Base-by-base conservation (phyloP, 92 coral and sea anemone genomes). In the Actinostola sp. region DNA sequence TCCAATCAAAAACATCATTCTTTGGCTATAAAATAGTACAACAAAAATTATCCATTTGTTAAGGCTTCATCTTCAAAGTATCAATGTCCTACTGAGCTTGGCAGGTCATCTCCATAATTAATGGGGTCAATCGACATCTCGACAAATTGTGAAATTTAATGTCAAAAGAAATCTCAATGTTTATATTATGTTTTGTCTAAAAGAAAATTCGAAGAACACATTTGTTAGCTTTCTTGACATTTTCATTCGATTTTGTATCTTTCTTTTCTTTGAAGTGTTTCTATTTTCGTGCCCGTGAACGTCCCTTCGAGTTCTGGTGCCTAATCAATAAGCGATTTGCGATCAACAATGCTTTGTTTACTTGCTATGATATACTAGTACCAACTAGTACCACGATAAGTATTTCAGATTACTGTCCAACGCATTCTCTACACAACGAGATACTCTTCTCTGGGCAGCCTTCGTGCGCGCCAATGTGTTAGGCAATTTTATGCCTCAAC, bases 111-210 rank as follows among this genome's bases (percentile, higher is more conserved):
- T 63, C 10, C 1, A 63, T 63, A 23, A 43, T 63, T 43, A 34
- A 43, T 43, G 69, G 38, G 49, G 49, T 63, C 52, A 63, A 38
- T 63, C 52, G 63, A 57, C 10, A 27, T 57, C 63, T 57, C 63
- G 36, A 57, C 63, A 57, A 57, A 57, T 27, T 29, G 21, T 57
- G 39, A 57, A 57, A 57, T 57, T 57, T 30, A 35, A 19, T 57
- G 63, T 57, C n/a, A 57, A 26, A 29, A 57, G 11, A 25, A 53
- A 53, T 53, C 13, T 5, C 7, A 6, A 13, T 3, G 39, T 27
- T 21, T 27, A 1, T 57, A 27, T 9, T 1, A 1, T 57, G 30
- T 57, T 27, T 57, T 27, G 36, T 57, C 39, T 57, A 27, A 27
- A 57, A 4, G 29, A 12, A 29, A 27, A 27, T 30, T n/a, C n/a